Base-by-base conservation (phyloP, 2,888 invertebrate genomes). In the Saturnia pavonia region DNA sequence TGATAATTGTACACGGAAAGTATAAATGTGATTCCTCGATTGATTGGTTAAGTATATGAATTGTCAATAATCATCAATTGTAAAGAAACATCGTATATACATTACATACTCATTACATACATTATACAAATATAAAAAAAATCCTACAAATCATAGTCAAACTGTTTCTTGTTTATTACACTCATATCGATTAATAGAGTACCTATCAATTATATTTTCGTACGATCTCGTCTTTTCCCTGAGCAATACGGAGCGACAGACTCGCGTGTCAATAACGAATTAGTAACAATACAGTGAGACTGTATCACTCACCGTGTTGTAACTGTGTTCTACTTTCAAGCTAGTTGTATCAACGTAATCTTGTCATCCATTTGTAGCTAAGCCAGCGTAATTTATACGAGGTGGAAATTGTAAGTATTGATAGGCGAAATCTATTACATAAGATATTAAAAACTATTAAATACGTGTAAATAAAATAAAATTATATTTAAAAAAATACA, bases 231-330 rank as follows among this genome's bases (percentile, higher is more conserved):
- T 27, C 51, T 40, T 67, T 19, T 42, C 40, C 42, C 25, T 51
- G 60, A 51, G 16, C 48, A 16, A 67, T 66, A 66, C 27, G 54
- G 42, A 67, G 65, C 22, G 51, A 66, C 43, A 60, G 11, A 25
- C 51, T 72, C 45, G 74, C 74, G 73, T 73, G 75, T 72, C 72
- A 75, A 72, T 72, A 72, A 69, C 70, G 72, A 76, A 77, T 77
- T 73, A 75, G 65, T 71, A 75, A 74, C 72, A 74, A 73, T 67
- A 70, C 71, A 67, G 72, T 69, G 34, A 22, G 19, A 68, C 68
- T 68, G 34, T 68, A 40, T 34, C 34, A 51, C 69, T n/a, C 34
- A 65, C 69, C 75, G 74, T 72, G 73, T 72, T 42, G 77, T 72
- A 76, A 77, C 72, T 70, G 42, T 70, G 72, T 69, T 71, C 72